These are phyloP conservation scores for Eupithecia exiguata DNA, from an alignment of 2,888 invertebrate genomes.

Conservation along the genomic window DNA sequence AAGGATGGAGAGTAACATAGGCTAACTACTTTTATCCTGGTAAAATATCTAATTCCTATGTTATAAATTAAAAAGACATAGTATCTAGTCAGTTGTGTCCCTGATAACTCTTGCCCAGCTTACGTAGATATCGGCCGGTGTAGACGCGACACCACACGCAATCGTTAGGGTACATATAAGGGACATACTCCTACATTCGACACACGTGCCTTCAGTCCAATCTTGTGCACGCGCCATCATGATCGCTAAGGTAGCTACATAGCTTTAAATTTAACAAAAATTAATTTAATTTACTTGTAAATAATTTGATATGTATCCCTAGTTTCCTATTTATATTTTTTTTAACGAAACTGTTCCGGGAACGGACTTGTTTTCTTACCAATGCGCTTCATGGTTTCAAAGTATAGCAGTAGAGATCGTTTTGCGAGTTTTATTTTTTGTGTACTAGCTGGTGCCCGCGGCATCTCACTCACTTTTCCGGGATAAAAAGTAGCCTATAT, in stretches of 20 bases:
- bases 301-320: neutral
- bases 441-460: neutral
- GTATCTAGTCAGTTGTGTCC: too few species aligned
- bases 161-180: slow-evolving; percentile 60
- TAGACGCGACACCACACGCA: slow-evolving; percentile 45
- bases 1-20: too few species aligned
- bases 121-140: neutral
- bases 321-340: neutral
- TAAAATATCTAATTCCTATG: too few species aligned
- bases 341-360: neutral
- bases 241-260: slow-evolving; percentile 79
- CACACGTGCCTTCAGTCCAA: slow-evolving; percentile 67
- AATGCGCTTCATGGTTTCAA: neutral
- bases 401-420: neutral
- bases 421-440: neutral
- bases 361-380: neutral
- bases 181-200: slow-evolving; percentile 38
- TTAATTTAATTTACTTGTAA: neutral
- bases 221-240: slow-evolving; percentile 70
- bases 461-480: neutral
- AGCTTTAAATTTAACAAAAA: neutral
- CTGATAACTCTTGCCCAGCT: neutral
- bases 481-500: too few species aligned
- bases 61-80: too few species aligned
- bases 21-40: too few species aligned